Conservation (phyloP, 2,797 vertebrate genomes). For the Lophius americanus region DNA sequence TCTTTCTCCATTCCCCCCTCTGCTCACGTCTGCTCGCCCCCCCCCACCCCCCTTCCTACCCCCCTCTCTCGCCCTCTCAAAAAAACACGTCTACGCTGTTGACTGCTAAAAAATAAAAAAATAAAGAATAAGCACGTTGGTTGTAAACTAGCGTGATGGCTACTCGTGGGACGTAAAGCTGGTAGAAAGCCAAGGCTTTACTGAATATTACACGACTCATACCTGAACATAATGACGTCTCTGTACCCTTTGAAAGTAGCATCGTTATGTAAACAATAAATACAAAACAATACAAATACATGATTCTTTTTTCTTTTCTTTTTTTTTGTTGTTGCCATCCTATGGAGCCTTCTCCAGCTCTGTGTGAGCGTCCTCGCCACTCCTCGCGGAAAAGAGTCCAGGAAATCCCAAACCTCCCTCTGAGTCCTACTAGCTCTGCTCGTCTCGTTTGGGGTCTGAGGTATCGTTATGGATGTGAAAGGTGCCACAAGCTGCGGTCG, state of each 20-base stretch:
- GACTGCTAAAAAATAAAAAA: slow-evolving; percentile 41
- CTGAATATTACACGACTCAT: slow-evolving; percentile 65
- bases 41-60: slow-evolving; percentile 24
- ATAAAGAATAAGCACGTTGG: slow-evolving; percentile 60
- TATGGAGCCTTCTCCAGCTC: slow-evolving; percentile 41
- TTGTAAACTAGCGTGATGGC: slow-evolving; percentile 74
- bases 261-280: slow-evolving; percentile 85
- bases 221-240: slow-evolving; percentile 72
- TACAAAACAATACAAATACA: slow-evolving; percentile 66
- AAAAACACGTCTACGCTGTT: slow-evolving; percentile 49
- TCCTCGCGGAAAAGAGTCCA: slow-evolving; percentile 30
- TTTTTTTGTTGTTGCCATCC: slow-evolving; percentile 34
- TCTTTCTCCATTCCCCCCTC: slow-evolving; percentile 34
- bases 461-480: slow-evolving; percentile 46
- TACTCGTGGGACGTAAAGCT: slow-evolving; percentile 62
- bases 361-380: not conserved
- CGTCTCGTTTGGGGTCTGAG: slow-evolving; percentile 53
- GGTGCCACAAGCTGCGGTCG: not conserved
- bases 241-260: slow-evolving; percentile 81
- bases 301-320: slow-evolving; percentile 29
- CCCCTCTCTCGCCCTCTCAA: slow-evolving; percentile 1
- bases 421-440: slow-evolving; percentile 40
- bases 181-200: slow-evolving; percentile 69
- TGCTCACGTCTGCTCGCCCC: slow-evolving; percentile 13
- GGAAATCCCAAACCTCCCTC: slow-evolving; percentile 43